These are phyloP conservation scores for Salvelinus sp. DNA, from an alignment of 2,113 vertebrate genomes.

Conservation along the genomic window DNA sequence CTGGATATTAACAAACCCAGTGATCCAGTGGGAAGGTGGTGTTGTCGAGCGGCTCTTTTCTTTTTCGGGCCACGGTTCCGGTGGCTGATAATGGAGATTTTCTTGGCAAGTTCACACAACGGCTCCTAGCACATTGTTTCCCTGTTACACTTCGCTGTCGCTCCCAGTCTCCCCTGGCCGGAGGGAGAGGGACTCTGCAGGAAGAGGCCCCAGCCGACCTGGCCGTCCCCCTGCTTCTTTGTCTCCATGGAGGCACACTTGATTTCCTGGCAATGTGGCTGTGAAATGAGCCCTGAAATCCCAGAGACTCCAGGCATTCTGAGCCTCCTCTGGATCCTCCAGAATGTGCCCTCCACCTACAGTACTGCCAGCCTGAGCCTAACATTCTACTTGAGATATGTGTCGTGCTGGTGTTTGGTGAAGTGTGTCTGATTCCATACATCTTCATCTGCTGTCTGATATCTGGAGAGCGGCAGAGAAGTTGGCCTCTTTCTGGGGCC, in stretches of 20 bases:
- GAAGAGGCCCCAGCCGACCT: constrained; percentile 30
- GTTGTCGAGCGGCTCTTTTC: constrained; percentile 29
- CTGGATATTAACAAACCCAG: constrained; percentile 46
- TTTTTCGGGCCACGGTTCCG: constrained; percentile 40
- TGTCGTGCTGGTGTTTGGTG: constrained; percentile 37
- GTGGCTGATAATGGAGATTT: constrained; percentile 52
- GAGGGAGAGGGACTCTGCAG: neutral
- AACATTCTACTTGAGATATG: constrained; percentile 8
- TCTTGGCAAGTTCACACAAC: constrained; percentile 52
- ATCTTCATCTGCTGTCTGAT: constrained; percentile 49
- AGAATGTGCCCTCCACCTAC: constrained; percentile 14
- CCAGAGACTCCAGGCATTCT: constrained; percentile 34
- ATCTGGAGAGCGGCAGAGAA: constrained; percentile 16
- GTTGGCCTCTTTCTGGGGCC: constrained; percentile 20
- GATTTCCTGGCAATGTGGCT: constrained; percentile 51
- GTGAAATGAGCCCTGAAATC: constrained; percentile 61
- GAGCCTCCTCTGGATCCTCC: constrained; percentile 34
- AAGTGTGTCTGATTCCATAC: constrained; percentile 27
- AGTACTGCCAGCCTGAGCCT: constrained; percentile 17
- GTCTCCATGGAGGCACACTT: constrained; percentile 45
- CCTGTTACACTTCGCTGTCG: constrained; percentile 52
- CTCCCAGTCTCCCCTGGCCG: constrained; percentile 55
- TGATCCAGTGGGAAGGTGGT: constrained; percentile 41
- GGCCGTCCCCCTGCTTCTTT: constrained; percentile 37
- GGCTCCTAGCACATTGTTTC: constrained; percentile 62